Evolutionary conservation across 2,797 vertebrate genomes (phyloP).

Genomic region (Pogonophryne albipinna): DNA sequence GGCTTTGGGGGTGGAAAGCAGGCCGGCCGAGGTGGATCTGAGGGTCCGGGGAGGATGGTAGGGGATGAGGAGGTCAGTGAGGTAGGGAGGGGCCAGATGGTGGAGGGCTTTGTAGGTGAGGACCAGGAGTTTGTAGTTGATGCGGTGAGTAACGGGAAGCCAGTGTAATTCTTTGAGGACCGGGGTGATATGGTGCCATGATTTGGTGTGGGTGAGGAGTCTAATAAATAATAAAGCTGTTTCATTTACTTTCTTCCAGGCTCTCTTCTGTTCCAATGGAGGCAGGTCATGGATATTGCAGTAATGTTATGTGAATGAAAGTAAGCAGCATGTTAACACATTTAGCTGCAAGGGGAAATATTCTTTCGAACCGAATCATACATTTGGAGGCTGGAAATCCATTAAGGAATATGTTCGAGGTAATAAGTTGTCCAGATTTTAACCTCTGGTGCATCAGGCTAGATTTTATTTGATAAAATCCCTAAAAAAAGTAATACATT

Average conservation of each 20-base stretch:
- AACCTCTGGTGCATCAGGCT: slow-evolving; percentile 26
- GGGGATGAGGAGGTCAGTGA: too few species aligned
- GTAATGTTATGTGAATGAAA: slow-evolving; percentile 57
- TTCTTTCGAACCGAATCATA: slow-evolving; percentile 53
- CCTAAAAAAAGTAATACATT: slow-evolving; percentile 32
- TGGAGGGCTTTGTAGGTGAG: too few species aligned
- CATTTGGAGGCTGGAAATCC: slow-evolving; percentile 27
- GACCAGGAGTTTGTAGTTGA: too few species aligned
- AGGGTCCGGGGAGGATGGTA: too few species aligned
- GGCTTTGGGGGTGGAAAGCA: too few species aligned
- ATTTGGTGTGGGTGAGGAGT: too few species aligned
- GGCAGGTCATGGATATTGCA: slow-evolving; percentile 50
- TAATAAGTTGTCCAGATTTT: slow-evolving; percentile 49
- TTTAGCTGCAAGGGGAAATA: slow-evolving; percentile 54
- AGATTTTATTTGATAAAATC: slow-evolving; percentile 52
- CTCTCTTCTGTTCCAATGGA: slow-evolving; percentile 27
- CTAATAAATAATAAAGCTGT: too few species aligned
- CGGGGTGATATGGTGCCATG: too few species aligned
- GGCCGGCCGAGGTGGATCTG: too few species aligned
- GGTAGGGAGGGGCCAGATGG: too few species aligned
- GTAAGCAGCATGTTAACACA: slow-evolving; percentile 64
- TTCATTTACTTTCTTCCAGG: slow-evolving; percentile 30
- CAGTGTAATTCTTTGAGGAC: too few species aligned
- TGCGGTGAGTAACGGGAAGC: too few species aligned
- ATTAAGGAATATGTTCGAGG: slow-evolving; percentile 41